These are phyloP conservation scores for Sipha maydis DNA, from an alignment of 2,888 invertebrate genomes.

Conservation along the genomic window DNA sequence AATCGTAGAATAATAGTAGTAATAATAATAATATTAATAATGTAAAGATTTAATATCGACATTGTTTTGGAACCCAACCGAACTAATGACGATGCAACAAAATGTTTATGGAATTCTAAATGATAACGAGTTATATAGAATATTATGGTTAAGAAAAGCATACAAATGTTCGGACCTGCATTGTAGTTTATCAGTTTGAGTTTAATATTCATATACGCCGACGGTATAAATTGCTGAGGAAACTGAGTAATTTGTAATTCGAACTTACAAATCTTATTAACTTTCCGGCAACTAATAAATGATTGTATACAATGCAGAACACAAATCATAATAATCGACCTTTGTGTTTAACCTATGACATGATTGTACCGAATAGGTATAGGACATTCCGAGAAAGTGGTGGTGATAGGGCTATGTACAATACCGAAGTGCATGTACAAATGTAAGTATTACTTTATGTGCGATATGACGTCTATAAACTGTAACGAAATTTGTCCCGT, in stretches of 20 bases:
- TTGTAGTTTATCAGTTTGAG: not conserved
- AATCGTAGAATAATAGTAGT: too few species aligned
- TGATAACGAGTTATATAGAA: too few species aligned
- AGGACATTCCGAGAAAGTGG: not conserved
- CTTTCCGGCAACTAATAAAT: not conserved
- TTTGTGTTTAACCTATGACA: slow-evolving; percentile 2
- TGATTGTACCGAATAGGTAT: not conserved
- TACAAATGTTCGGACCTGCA: too few species aligned
- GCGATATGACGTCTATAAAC: slow-evolving; percentile 26
- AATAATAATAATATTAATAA: too few species aligned
- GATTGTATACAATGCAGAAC: too few species aligned
- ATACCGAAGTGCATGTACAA: not conserved
- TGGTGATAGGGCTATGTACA: too few species aligned
- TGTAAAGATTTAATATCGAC: too few species aligned
- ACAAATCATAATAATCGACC: slow-evolving; percentile 11
- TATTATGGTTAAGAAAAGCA: too few species aligned
- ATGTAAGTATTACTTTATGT: slow-evolving; percentile 20
- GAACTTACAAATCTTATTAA: not conserved
- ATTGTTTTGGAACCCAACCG: too few species aligned
- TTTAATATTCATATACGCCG: not conserved
- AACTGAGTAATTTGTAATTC: not conserved
- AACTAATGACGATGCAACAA: too few species aligned
- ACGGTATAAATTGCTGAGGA: not conserved
- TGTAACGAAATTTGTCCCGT: slow-evolving; percentile 57
- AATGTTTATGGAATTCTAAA: too few species aligned